Evolutionary conservation across 1,140 invertebrate species (phyloP).

Genomic region (Atta cephalotes): DNA sequence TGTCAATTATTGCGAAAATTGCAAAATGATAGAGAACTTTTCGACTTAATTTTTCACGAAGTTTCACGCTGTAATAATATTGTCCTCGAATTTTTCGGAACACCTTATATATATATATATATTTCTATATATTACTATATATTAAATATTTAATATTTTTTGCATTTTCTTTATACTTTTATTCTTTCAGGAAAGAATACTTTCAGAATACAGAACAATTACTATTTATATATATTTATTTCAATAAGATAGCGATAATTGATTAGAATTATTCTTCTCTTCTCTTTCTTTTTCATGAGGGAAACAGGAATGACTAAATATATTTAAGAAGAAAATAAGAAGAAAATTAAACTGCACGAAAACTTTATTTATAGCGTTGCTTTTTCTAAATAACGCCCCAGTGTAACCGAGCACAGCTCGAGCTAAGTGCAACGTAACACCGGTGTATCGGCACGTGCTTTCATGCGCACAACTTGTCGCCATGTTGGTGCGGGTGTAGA

Average conservation of each 20-base stretch:
- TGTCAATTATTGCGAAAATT: no score
- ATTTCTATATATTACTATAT: background rate
- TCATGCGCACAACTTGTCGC: constrained; percentile 71
- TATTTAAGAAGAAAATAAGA: no score
- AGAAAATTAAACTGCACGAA: background rate
- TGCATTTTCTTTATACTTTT: background rate
- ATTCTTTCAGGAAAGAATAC: background rate
- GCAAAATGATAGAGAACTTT: no score
- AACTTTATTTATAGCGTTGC: background rate
- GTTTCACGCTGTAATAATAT: no score
- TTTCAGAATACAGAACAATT: background rate
- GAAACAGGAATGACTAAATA: background rate
- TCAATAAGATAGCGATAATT: background rate
- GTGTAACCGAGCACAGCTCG: constrained; percentile 11
- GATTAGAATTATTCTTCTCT: background rate
- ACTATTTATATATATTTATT: background rate
- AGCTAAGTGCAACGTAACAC: constrained; percentile 52
- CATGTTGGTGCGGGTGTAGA: constrained; percentile 71
- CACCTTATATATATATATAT: no score
- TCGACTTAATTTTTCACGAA: no score
- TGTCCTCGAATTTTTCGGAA: no score
- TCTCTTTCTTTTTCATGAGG: background rate
- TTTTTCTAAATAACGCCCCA: constrained; percentile 34
- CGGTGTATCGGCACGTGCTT: constrained; percentile 70
- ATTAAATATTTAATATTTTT: constrained; percentile 9